These are phyloP conservation scores for Standfussiana lucernea DNA, from an alignment of 2,888 invertebrate genomes.

Conservation along the genomic window DNA sequence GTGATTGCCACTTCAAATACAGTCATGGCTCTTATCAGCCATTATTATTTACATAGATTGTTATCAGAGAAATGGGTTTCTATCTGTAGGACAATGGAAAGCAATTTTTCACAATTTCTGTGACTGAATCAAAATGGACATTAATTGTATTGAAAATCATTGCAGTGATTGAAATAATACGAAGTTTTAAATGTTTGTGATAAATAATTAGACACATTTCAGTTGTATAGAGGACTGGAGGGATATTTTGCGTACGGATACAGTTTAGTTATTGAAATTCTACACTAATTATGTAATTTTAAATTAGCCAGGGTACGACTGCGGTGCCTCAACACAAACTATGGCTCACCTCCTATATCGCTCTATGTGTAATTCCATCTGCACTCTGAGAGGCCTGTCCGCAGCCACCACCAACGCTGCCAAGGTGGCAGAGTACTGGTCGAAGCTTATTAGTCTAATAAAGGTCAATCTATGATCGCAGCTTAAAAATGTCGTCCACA, in stretches of 20 bases:
- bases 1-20: conserved; percentile 51
- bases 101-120: conserved; percentile 24
- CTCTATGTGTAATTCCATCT: background rate
- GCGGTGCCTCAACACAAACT: no score
- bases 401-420: background rate
- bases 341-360: background rate
- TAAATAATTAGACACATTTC: no score
- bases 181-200: background rate
- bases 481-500: background rate
- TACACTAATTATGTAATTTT: no score
- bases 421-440: background rate
- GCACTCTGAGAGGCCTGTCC: background rate
- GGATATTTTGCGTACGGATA: no score
- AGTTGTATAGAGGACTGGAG: no score
- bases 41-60: conserved; percentile 41
- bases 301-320: no score
- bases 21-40: conserved; percentile 14
- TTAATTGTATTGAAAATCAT: background rate
- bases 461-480: background rate
- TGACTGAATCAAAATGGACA: background rate
- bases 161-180: background rate
- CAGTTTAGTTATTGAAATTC: no score
- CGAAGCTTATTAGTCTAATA: background rate
- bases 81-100: conserved; percentile 14
- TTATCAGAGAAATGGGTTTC: conserved; percentile 48